Base-by-base conservation (phyloP, 37 sponge, comb jelly and placozoan species). In the Spongilla lacustris region DNA sequence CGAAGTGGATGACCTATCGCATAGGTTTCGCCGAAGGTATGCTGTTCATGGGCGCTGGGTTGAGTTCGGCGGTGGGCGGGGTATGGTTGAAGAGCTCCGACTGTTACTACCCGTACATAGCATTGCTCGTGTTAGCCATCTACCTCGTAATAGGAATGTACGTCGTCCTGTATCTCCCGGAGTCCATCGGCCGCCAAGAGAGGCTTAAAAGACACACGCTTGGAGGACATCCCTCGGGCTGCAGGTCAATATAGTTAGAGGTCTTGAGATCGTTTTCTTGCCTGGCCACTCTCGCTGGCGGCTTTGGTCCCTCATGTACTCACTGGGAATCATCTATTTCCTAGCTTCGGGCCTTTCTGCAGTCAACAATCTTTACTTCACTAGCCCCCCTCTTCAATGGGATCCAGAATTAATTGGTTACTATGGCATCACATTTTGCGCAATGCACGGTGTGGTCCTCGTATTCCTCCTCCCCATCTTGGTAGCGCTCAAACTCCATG, bases 1-100 rank as follows among this genome's bases (percentile, higher is more conserved):
- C 36, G 24, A 86, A 38, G 29, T 87, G 85, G 82, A 36, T 82
- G 13, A 81, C 84, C 0, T 37, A 87, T 4, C 79, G 94, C 46
- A 76, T 93, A 5, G 94, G 90, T 0, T 33, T 77, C 17, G 27
- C 77, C 26, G 75, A 78, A 58, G 66, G 76, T 0, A 32, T 79
- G 31, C 5, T 89, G 23, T 74, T 83, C 34, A 17, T 86, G 21
- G 81, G 81, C 37, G 75, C 12, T 24, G 84, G 76, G 8, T 6
- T 73, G 24, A 77, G 94, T 38, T 17, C 32, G 24, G 31, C 49
- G 0, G 5, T 77, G 2, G 82, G 82, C 37, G 90, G 87, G 5
- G 48, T 36, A 4, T 90, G 90, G 90, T 19, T 89, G 21, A 0
- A 80, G 1, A 32, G 37, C 4, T 87, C 66, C 28, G 29, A 80